Evolutionary conservation across 2,888 invertebrate species (phyloP).

Genomic region (Drosophila nigricruria): DNA sequence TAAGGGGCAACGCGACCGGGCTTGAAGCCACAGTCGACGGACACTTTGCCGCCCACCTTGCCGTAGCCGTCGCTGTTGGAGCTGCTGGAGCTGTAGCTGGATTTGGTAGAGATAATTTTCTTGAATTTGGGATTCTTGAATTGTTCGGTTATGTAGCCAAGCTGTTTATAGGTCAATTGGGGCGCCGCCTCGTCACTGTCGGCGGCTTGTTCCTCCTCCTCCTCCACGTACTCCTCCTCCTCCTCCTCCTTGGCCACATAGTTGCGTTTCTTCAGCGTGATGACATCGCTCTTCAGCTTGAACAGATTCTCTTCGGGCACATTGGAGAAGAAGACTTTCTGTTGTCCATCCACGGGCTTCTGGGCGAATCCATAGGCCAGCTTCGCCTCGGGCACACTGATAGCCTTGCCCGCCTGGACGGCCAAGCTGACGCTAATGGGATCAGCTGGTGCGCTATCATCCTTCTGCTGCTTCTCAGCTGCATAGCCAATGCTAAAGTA

Average conservation of each 20-base stretch:
- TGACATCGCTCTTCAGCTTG: constrained; percentile 86
- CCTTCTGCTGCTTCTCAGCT: constrained; percentile 36
- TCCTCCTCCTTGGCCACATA: constrained; percentile 58
- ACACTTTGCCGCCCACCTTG: constrained; percentile 59
- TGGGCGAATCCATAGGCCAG: constrained; percentile 86
- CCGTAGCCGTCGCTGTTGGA: constrained; percentile 37
- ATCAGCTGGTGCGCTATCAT: constrained; percentile 85
- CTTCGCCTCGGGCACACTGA: constrained; percentile 86
- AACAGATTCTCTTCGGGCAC: constrained; percentile 86
- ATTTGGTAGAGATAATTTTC: constrained; percentile 36
- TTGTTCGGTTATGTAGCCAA: constrained; percentile 86
- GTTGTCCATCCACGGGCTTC: constrained; percentile 85
- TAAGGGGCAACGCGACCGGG: constrained; percentile 76
- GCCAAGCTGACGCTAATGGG: constrained; percentile 86
- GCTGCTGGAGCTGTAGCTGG: constrained; percentile 35
- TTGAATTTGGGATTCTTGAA: constrained; percentile 80
- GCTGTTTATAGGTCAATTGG: constrained; percentile 84
- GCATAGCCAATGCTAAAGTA: constrained; percentile 57
- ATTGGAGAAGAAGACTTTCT: constrained; percentile 74
- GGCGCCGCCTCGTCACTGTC: constrained; percentile 58
- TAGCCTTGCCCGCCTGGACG: constrained; percentile 84
- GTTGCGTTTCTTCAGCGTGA: constrained; percentile 85
- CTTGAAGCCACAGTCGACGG: constrained; percentile 78
- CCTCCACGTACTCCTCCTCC: constrained; percentile 67
- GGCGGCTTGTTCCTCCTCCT: constrained; percentile 59